Evolutionary conservation across 2,888 invertebrate species (phyloP).

Genomic region (Caenorhabditis panamensis): DNA sequence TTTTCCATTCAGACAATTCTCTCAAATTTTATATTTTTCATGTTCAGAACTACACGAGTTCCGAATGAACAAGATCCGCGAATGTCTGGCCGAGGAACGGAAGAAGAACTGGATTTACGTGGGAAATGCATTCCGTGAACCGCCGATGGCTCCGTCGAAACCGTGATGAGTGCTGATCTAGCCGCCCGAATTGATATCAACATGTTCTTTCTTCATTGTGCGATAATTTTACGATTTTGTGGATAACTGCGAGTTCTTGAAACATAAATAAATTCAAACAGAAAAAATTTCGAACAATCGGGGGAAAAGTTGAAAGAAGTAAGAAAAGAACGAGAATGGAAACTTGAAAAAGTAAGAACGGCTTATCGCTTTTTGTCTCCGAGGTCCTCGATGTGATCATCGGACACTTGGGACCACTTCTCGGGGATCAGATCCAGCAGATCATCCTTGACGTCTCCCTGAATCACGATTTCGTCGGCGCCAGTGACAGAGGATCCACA

Average conservation of each 20-base stretch:
- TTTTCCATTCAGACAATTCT: too few species aligned
- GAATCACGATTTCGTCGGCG: conserved; percentile 98
- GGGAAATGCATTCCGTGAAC: conserved; percentile 47
- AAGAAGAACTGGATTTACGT: conserved; percentile 53
- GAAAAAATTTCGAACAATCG: not conserved
- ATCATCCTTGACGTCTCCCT: conserved; percentile 92
- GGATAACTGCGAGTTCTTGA: not conserved
- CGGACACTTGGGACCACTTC: conserved; percentile 88
- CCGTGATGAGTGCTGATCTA: conserved; percentile 4
- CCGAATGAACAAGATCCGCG: conserved; percentile 40
- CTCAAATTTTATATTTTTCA: too few species aligned
- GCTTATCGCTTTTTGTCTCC: conserved; percentile 75
- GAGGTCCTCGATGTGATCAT: conserved; percentile 72
- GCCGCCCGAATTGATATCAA: not conserved
- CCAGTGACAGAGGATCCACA: conserved; percentile 97
- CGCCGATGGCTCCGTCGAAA: conserved; percentile 10
- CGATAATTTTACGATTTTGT: too few species aligned
- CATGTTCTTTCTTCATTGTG: conserved; percentile 5
- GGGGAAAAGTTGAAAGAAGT: conserved; percentile 1
- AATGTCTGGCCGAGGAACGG: conserved; percentile 31
- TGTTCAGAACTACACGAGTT: conserved; percentile 54
- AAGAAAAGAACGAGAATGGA: not conserved
- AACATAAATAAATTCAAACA: not conserved
- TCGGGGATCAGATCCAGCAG: conserved; percentile 97
- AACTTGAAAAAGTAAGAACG: not conserved